Base-by-base conservation (phyloP, 2,888 invertebrate genomes). In the Digitonthophagus gazella region DNA sequence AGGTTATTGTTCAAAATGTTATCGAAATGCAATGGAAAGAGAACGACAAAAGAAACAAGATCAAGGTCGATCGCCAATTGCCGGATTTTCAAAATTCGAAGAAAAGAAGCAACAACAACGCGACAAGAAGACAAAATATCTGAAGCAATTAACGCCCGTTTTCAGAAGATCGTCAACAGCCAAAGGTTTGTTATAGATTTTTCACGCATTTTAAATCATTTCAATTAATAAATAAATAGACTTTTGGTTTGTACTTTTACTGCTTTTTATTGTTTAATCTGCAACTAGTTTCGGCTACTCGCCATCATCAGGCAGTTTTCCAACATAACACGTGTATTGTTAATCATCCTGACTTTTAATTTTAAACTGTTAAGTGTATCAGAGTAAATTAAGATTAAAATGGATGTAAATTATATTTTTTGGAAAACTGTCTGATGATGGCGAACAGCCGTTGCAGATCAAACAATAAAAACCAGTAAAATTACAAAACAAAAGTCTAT, bases 1-100 rank as follows among this genome's bases (percentile, higher is more conserved):
- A 83, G 83, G 98, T 1, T 96, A 96, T 82, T 99, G 99, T 83
- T 98, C 98, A 61, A 93, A 96, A 84, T 99, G 99, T 82, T 95
- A 95, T 83, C 88, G 96, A 66, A 93, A 95, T 76, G 88, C 90
- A 77, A 86, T 92, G 81, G 89, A 88, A 74, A 85, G 83, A 69
- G 86, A 88, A 76, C 83, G 87, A 72, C 86, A 82, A 80, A 88
- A 87, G 76, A 75, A 73, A 70, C 64, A 72, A 44, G 75, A 79
- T 18, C 75, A 76, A 58, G 74, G 78, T 2, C 85, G 84, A 16
- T 80, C 84, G 0, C 77, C 83, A 18, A 78, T 85, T 16, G 83
- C 87, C 64, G 85, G 89, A 1, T 94, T 95, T 83, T 88, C 90
- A 56, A 93, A 93, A 83, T 94, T 94, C 80, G 93, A 95, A 78